Conservation (phyloP, 2,113 vertebrate species). For the Cinclus mexicanus region DNA sequence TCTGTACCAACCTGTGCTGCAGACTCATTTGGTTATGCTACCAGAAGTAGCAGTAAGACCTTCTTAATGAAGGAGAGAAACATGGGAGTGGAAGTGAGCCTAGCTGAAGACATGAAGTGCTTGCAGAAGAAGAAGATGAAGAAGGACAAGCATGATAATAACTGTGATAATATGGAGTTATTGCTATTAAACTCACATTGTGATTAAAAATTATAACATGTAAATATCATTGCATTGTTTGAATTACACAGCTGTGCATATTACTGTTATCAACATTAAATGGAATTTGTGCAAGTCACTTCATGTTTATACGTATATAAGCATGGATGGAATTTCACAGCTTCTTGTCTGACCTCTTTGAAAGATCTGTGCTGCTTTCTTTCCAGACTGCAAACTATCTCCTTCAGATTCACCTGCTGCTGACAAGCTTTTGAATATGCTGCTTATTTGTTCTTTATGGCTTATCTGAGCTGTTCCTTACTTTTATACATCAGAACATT, state of each 20-base stretch:
- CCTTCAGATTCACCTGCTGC: background rate
- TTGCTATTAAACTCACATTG: background rate
- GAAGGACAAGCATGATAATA: background rate
- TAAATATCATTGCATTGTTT: background rate
- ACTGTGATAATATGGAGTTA: background rate
- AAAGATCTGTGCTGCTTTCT: background rate
- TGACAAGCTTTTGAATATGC: slow-evolving; percentile 15
- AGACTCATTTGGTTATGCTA: background rate
- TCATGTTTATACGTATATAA: background rate
- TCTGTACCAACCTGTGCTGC: background rate
- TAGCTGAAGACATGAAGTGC: background rate
- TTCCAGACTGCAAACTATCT: background rate
- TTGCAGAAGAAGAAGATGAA: background rate
- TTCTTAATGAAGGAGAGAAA: background rate
- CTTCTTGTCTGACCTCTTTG: background rate
- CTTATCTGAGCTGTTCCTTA: background rate
- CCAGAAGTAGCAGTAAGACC: background rate
- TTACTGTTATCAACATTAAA: background rate
- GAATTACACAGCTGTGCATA: background rate
- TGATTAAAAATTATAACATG: background rate
- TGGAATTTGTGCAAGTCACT: background rate
- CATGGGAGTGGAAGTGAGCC: background rate
- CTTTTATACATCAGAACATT: background rate
- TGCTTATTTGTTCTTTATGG: background rate
- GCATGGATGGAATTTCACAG: background rate